A percentile compares a stretch with the other conserved stretches of the same genome.
Evolutionary conservation across 2,888 invertebrate genomes (phyloP).

Genomic region (Leptothorax acervorum): DNA sequence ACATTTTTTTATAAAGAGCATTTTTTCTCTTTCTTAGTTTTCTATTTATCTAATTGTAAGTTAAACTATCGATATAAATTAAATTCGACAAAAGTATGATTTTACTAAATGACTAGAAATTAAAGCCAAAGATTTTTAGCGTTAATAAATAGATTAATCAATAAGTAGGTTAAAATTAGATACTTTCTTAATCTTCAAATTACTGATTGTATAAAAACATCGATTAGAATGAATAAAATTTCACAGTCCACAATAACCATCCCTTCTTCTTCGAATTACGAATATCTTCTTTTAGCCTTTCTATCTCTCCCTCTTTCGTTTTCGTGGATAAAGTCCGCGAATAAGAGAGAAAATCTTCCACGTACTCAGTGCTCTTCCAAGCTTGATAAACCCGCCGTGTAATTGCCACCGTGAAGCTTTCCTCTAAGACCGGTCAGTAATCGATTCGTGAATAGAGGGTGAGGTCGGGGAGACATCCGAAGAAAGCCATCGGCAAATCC

Average conservation of each 20-base stretch:
- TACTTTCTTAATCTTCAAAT: background rate
- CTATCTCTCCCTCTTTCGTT: background rate
- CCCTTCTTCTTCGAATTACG: background rate
- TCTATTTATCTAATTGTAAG: background rate
- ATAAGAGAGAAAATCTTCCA: conserved; percentile 52
- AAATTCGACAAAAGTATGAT: background rate
- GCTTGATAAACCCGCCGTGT: conserved; percentile 60
- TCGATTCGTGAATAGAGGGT: conserved; percentile 52
- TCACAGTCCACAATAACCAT: background rate
- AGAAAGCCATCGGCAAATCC: conserved; percentile 69
- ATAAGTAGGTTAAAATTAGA: conserved; percentile 7
- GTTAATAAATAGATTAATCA: background rate
- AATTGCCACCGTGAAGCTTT: conserved; percentile 64
- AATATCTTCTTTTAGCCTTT: background rate
- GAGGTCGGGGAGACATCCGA: conserved; percentile 53
- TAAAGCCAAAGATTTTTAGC: background rate
- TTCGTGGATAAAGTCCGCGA: conserved; percentile 43
- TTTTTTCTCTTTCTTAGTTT: background rate
- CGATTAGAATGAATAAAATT: conserved; percentile 21
- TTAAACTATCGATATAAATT: background rate
- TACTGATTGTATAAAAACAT: background rate
- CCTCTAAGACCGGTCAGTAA: conserved; percentile 52
- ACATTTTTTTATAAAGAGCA: background rate
- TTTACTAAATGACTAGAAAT: background rate
- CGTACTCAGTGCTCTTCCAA: conserved; percentile 35